Percentiles rank a stretch among this genome's conserved stretches.
These are phyloP conservation scores for Plectus sambesii DNA, from an alignment of 1,140 invertebrate genomes.

Conservation along the genomic window DNA sequence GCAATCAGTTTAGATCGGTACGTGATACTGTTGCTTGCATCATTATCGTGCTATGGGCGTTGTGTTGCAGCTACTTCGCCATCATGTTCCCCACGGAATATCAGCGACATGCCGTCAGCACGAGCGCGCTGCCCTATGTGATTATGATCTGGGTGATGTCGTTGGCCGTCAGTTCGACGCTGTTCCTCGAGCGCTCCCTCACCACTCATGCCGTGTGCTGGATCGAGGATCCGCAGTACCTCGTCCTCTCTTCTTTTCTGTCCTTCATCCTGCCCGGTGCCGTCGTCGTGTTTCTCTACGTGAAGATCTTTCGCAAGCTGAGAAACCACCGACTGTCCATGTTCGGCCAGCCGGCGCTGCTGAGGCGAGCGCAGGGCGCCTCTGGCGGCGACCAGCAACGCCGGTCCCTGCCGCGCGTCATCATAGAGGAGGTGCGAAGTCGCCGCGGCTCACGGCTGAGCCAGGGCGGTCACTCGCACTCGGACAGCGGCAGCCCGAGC, in stretches of 20 bases:
- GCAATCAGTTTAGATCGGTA: constrained; percentile 23
- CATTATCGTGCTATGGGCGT: background rate
- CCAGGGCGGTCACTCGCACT: constrained; percentile 22
- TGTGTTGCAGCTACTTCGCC: constrained; percentile 20
- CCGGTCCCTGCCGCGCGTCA: constrained; percentile 18
- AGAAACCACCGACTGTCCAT: constrained; percentile 23
- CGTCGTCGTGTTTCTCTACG: constrained; percentile 22
- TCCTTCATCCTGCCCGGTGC: constrained; percentile 23
- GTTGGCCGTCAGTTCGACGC: constrained; percentile 14
- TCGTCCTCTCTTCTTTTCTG: constrained; percentile 21
- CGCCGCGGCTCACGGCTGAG: constrained; percentile 20
- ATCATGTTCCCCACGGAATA: constrained; percentile 29
- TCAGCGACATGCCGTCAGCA: constrained; percentile 22
- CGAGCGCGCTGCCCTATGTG: constrained; percentile 16
- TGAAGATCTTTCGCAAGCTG: constrained; percentile 23
- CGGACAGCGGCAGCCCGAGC: constrained; percentile 17
- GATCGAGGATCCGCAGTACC: constrained; percentile 24
- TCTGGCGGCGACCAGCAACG: constrained; percentile 12
- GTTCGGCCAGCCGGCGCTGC: constrained; percentile 17
- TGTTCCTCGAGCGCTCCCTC: constrained; percentile 19
- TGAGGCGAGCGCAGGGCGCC: too few species aligned
- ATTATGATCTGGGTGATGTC: constrained; percentile 27
- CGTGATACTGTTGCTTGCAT: constrained; percentile 2
- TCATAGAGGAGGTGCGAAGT: constrained; percentile 21
- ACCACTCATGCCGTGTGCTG: constrained; percentile 13